Conservation (phyloP, 2,113 vertebrate species). For the Ophthalmolycus amberensis region DNA sequence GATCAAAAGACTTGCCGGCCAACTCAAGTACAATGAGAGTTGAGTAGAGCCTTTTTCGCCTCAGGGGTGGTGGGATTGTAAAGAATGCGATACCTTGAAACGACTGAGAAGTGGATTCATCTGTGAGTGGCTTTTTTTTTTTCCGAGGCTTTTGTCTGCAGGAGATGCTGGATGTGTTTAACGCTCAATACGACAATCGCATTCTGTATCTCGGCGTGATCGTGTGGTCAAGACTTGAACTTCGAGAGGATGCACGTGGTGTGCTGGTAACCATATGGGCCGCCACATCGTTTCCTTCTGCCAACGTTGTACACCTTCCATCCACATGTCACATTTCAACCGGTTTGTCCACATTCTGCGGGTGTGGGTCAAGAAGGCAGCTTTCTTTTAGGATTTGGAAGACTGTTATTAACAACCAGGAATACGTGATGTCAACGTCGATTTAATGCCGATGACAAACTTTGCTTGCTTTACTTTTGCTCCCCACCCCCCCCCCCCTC, state of each 20-base stretch:
- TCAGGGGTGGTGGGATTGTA: constrained; percentile 36
- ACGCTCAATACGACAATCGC: background rate
- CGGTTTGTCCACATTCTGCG: constrained; percentile 5
- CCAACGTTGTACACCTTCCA: constrained; percentile 12
- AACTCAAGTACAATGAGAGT: constrained; percentile 52
- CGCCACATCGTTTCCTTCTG: background rate
- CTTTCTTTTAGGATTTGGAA: background rate
- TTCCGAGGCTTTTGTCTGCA: constrained; percentile 44
- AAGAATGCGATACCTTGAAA: constrained; percentile 66
- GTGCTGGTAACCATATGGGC: constrained; percentile 7
- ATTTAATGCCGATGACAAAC: constrained; percentile 35
- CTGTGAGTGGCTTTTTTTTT: constrained; percentile 1
- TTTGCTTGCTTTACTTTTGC: background rate
- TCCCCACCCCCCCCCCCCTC: background rate
- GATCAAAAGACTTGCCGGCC: constrained; percentile 60
- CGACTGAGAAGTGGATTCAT: constrained; percentile 48
- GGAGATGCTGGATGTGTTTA: constrained; percentile 27
- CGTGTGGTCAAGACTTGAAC: constrained; percentile 21
- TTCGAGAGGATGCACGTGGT: background rate
- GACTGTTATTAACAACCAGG: background rate
- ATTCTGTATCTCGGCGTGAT: constrained; percentile 8
- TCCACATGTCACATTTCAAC: constrained; percentile 26
- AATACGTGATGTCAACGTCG: background rate
- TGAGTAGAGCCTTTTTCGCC: constrained; percentile 31
- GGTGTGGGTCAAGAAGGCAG: background rate